A percentile compares a stretch with the other conserved stretches of the same genome.
Evolutionary conservation across 2,888 invertebrate genomes (phyloP).

Genomic region (Lepidocyrtoides sp.): DNA sequence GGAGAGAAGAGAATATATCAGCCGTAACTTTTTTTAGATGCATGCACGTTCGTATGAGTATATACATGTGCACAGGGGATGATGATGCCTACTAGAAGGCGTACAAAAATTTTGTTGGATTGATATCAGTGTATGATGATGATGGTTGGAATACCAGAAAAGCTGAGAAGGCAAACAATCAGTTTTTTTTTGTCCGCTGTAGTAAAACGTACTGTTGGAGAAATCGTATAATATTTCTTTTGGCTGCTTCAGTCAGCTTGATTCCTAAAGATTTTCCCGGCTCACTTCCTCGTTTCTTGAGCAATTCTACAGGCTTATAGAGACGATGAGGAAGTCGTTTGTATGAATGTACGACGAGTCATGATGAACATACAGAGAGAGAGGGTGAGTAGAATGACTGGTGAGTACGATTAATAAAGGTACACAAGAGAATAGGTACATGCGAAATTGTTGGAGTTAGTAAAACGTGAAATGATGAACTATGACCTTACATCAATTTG

Average conservation of each 20-base stretch:
- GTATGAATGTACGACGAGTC: background rate
- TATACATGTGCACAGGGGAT: background rate
- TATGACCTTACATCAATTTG: slow-evolving; percentile 53
- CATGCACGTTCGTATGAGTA: too few relatives aligned
- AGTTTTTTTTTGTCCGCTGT: background rate
- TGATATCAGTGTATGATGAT: background rate
- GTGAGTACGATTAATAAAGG: background rate
- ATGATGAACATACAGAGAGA: background rate
- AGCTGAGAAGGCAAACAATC: background rate
- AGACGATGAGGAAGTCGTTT: background rate
- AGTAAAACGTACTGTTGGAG: background rate
- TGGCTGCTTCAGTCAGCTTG: slow-evolving; percentile 28
- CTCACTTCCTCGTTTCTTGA: slow-evolving; percentile 32
- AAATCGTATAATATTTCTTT: background rate
- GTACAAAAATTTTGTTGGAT: background rate
- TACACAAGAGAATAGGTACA: background rate
- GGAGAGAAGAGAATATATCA: background rate
- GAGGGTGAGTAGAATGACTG: background rate
- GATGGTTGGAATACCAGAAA: background rate
- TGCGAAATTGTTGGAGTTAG: background rate
- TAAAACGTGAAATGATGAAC: slow-evolving; percentile 32
- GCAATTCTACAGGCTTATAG: background rate
- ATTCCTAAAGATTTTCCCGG: background rate
- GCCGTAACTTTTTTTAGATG: background rate
- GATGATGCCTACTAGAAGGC: slow-evolving; percentile 6